Evolutionary conservation across 2,888 invertebrate species (phyloP), one percentile per base, ranked within the genome.

Genomic region (Cephus sareptanus): DNA sequence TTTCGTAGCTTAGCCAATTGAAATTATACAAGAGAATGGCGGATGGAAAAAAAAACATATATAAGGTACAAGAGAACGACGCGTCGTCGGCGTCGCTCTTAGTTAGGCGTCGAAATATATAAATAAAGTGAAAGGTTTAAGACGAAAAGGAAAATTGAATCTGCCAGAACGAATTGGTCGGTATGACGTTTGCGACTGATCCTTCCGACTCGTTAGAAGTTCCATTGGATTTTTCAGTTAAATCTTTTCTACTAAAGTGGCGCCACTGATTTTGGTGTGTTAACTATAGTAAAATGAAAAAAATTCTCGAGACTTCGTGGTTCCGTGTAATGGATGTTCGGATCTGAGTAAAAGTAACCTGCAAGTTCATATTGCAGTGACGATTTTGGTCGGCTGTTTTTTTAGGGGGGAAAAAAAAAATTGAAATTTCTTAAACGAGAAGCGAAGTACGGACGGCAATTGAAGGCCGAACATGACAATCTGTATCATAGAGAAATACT

Each of bases 391-490:
- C 15, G 15, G 15, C 4, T 15, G 15, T 40, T 40, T 40, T 40
- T 37, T 15, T 40, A 6, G 1, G 1, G 1, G 1, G 15, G 0
- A 4, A 3, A 13, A 37, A 37, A 12, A 35, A 13, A 15, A 15
- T 40, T 6, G 40, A 40, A 40, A 40, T 40, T 40, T 40, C 15
- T 40, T 40, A 15, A 40, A 40, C 40, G 40, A 40, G 40, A 40
- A 40, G 15, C 40, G 40, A 40, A 40, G 40, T 40, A 40, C 40
- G 40, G 15, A 40, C 84, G 85, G 85, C 83, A 82, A 78, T 80
- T 75, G 77, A 81, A 78, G 79, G 88, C 88, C 87, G 85, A 89
- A 87, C 84, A 88, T 89, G 91, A 91, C 91, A 91, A 91, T 91
- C 91, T 89, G 86, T 90, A 88, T 83, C 79, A 88, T 90, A 89